phyloP scores from a whole-genome alignment of 2,797 vertebrate species.

The Phrynocephalus guinanensis region DNA sequence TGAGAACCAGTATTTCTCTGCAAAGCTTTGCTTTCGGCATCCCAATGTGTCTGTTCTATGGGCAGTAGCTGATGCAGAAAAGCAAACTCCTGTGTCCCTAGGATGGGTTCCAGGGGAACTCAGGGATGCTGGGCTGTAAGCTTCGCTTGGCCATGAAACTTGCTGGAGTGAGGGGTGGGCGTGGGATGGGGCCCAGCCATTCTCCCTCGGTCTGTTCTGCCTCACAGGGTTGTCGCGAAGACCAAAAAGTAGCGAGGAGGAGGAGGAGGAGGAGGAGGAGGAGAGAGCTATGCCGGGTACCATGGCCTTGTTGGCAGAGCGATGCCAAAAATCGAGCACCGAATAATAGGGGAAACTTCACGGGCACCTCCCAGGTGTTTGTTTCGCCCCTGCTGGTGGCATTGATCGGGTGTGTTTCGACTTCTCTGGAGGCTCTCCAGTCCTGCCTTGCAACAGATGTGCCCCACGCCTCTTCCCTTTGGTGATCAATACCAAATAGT shows the following conservation, averaged over 20 bases:
- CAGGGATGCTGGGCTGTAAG: too few relatives aligned
- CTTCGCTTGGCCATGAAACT: too few relatives aligned
- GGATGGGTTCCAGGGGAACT: too few relatives aligned
- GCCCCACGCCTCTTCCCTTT: slow-evolving; percentile 18
- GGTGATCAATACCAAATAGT: slow-evolving; percentile 26
- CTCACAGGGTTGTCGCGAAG: neutral
- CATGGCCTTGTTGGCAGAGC: accelerated
- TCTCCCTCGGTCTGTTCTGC: too few relatives aligned
- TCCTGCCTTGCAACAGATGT: neutral
- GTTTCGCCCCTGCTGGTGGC: neutral
- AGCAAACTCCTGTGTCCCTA: neutral
- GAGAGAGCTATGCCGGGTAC: accelerated
- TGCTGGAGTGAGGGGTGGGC: too few relatives aligned
- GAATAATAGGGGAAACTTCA: neutral
- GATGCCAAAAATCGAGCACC: neutral
- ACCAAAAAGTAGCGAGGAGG: neutral
- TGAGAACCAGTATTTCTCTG: neutral
- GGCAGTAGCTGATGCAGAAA: neutral
- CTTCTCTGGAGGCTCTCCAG: slow-evolving; percentile 6
- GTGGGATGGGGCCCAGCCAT: too few relatives aligned
- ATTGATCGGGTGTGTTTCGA: neutral
- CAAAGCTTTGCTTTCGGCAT: too few relatives aligned
- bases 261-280: too few relatives aligned
- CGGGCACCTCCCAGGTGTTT: slow-evolving; percentile 4
- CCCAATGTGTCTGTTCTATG: too few relatives aligned